A percentile compares a stretch with the other conserved stretches of the same genome.
phyloP scores from a whole-genome alignment of 2,113 vertebrate genomes.

The Noturus placidus region DNA sequence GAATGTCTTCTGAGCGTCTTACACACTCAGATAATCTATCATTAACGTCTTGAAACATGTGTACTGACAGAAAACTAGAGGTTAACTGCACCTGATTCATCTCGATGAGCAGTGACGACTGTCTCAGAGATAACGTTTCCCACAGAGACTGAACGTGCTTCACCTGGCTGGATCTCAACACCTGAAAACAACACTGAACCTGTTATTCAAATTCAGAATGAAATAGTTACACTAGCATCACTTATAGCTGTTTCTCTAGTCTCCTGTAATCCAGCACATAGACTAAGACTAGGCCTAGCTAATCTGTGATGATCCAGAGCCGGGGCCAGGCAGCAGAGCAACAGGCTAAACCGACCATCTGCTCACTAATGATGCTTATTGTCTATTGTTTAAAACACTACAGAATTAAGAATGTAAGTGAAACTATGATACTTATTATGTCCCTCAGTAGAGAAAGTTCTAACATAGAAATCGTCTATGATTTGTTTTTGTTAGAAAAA shows the following conservation, averaged over 20 bases:
- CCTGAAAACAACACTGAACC: conserved; percentile 18
- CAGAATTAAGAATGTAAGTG: neutral
- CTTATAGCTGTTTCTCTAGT: neutral
- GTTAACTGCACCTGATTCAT: conserved; percentile 49
- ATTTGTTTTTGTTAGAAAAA: too few relatives aligned
- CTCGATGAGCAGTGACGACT: conserved; percentile 43
- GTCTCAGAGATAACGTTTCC: conserved; percentile 47
- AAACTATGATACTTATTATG: neutral
- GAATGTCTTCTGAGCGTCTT: neutral
- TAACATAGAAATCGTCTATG: neutral
- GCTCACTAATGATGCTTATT: neutral
- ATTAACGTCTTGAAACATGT: too few relatives aligned
- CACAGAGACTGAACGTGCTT: conserved; percentile 51
- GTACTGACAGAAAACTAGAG: too few relatives aligned
- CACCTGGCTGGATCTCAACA: conserved; percentile 46
- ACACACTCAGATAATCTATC: too few relatives aligned
- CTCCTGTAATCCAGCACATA: neutral
- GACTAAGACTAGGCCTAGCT: neutral
- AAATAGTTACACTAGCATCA: neutral
- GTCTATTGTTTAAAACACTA: neutral
- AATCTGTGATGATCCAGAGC: neutral
- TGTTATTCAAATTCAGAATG: neutral
- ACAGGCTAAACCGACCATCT: neutral
- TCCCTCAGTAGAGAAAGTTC: neutral
- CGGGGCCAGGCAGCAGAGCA: neutral